Evolutionary conservation across 2,113 vertebrate species (phyloP).

Genomic region (Turnix velox): DNA sequence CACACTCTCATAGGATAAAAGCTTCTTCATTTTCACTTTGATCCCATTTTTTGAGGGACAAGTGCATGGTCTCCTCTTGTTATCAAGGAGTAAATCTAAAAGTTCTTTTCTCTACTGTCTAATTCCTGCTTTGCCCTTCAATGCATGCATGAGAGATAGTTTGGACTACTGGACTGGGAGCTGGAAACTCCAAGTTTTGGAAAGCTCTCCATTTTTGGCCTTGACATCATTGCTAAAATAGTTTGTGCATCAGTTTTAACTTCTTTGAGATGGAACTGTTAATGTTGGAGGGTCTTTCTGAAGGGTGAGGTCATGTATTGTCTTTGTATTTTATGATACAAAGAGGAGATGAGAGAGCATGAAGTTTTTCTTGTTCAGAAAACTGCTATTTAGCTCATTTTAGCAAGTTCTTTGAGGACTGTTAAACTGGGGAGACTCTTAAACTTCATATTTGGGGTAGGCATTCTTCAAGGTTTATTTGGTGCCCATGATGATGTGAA

Average conservation of each 20-base stretch:
- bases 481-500: not conserved
- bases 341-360: not conserved
- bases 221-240: not conserved
- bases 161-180: not conserved
- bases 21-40: not conserved
- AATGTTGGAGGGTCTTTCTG: not conserved
- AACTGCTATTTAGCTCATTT: not conserved
- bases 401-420: not conserved
- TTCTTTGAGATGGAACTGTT: not conserved
- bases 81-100: not conserved
- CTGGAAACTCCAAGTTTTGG: not conserved
- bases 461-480: not conserved
- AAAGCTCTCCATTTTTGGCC: not conserved
- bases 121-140: not conserved
- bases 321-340: not conserved
- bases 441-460: not conserved
- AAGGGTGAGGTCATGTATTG: not conserved
- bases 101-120: not conserved
- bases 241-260: not conserved
- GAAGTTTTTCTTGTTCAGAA: not conserved
- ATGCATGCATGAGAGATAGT: not conserved
- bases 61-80: not conserved
- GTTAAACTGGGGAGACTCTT: not conserved
- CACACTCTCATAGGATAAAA: not conserved
- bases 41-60: not conserved